Base-by-base conservation (phyloP, 2,888 invertebrate species). In the Coelinius sp. region DNA sequence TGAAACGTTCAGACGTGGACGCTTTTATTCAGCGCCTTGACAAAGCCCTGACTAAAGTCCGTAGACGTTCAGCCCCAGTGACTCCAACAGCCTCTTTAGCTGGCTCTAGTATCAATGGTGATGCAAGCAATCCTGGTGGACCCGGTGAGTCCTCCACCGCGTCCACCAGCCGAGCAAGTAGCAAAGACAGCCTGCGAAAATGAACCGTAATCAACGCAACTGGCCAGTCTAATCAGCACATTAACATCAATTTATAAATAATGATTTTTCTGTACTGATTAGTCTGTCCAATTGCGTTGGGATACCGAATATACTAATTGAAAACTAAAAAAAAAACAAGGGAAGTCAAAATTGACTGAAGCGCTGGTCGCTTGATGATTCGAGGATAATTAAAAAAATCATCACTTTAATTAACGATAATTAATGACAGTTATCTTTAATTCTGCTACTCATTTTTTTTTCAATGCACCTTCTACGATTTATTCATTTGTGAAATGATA, bases 1-100 rank as follows among this genome's bases (percentile, higher is more conserved):
- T 94, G 85, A 90, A 90, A 56, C 89, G 89, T 76, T 81, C 86
- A 2, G 94, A 95, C 80, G 90, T 94, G n/a, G 92, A 94, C 82
- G 84, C 88, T 22, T 94, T 94, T 84, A 88, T 93, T 62, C 89
- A 90, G 76, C 90, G 93, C 80, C 87, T 95, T 62, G 89, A 91
- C 71, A 91, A 92, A 85, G 92, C 92, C 66, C 85, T 89, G 83
- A 79, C 84, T n/a, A 86, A 87, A 79, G 82, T 86, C 14, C 83
- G 84, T 66, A 82, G 86, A 68, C 86, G 85, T 63, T 86, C 86
- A 14, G 85, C 86, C 14, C 85, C 85, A 25, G 86, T 85, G 1
- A 86, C 86, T 38, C 86, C 86, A n/a, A 86, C 86, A 22, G 84
- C 86, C 41, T 86, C 86, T 27, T 74, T 86, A 31, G 85, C 84